Evolutionary conservation across 2,888 invertebrate species (phyloP).

Genomic region (Lysandra coridon): DNA sequence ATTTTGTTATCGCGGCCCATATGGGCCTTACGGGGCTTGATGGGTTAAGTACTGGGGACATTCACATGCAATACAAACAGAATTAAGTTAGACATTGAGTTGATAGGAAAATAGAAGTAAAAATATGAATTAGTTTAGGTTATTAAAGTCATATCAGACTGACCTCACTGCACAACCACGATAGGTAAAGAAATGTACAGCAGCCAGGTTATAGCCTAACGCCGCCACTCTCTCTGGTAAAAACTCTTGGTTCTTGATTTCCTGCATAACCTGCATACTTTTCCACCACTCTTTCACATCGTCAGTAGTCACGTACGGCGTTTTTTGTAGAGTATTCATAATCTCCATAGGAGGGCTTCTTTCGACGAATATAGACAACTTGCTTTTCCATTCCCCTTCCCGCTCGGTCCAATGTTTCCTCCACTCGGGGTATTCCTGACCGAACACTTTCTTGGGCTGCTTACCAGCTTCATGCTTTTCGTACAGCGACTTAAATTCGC

Average conservation of each 20-base stretch:
- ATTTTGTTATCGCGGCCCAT: too few relatives aligned
- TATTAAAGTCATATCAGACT: not conserved
- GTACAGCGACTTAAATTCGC: constrained; percentile 63
- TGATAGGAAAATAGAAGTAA: not conserved
- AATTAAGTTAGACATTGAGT: not conserved
- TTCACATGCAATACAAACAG: too few relatives aligned
- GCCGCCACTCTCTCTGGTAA: constrained; percentile 80
- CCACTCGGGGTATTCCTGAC: constrained; percentile 80
- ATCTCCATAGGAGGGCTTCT: constrained; percentile 65
- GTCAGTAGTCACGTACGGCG: constrained; percentile 75
- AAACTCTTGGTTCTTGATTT: constrained; percentile 82
- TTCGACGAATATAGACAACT: constrained; percentile 78
- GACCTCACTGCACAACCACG: constrained; percentile 87
- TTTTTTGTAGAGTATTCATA: constrained; percentile 68
- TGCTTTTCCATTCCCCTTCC: constrained; percentile 79
- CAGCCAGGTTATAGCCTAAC: constrained; percentile 90
- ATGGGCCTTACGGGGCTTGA: too few relatives aligned
- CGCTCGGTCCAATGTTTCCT: constrained; percentile 81
- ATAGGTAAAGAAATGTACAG: constrained; percentile 90
- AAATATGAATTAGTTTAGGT: not conserved
- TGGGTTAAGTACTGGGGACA: too few relatives aligned
- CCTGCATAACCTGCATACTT: constrained; percentile 67
- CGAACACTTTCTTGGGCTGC: constrained; percentile 56
- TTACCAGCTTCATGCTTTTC: constrained; percentile 63
- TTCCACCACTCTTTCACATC: constrained; percentile 80